A percentile compares a stretch with the other conserved stretches of the same genome.
Conservation (phyloP, 1,140 invertebrate species). For the Anoplolepis gracilipes region DNA sequence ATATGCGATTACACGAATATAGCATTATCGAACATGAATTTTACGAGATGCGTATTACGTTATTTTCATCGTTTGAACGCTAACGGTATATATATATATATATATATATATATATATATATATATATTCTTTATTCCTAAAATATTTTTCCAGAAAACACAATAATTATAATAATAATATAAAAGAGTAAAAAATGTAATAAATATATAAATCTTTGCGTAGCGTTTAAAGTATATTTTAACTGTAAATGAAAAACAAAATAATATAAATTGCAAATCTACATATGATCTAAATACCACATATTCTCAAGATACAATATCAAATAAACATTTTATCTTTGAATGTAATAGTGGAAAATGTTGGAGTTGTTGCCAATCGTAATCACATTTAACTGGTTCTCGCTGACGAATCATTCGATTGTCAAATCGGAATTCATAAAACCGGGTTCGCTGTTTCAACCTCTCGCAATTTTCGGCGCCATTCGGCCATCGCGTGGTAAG, state of each 20-base stretch:
- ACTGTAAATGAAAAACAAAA: not conserved
- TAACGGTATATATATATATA: not conserved
- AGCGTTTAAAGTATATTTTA: not conserved
- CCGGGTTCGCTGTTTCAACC: not conserved
- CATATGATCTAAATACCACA: not conserved
- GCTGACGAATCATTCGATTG: not conserved
- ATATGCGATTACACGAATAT: constrained; percentile 17
- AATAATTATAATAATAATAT: not conserved
- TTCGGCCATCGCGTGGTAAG: not conserved
- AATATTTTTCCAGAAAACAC: not conserved
- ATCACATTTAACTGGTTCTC: not conserved
- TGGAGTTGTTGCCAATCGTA: not conserved
- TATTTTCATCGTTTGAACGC: not conserved
- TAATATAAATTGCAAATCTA: constrained; percentile 16
- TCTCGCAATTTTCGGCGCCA: not conserved
- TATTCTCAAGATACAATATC: not conserved
- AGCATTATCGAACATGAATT: constrained; percentile 25
- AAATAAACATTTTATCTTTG: not conserved
- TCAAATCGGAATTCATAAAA: not conserved
- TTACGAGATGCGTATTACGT: not conserved
- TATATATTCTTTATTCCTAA: not conserved
- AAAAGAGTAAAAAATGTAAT: not conserved
- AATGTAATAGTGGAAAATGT: not conserved
- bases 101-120: not conserved
- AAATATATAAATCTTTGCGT: not conserved